Base-by-base conservation (phyloP, 1,140 invertebrate species). In the Hyphantria cunea region DNA sequence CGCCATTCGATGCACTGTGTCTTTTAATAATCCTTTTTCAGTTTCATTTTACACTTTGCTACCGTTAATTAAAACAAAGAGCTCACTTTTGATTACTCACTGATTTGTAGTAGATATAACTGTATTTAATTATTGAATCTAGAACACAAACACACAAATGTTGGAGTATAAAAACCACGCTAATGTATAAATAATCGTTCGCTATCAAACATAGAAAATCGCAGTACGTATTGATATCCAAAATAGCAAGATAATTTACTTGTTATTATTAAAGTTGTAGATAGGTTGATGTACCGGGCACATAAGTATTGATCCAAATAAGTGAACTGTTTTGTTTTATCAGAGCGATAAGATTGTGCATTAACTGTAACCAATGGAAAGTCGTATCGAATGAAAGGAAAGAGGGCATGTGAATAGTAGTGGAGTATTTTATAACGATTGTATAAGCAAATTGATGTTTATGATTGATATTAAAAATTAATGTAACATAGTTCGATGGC, bases 321-420 rank as follows among this genome's bases (percentile, higher is more conserved):
- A 67, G 60, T 64, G 51, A 60, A 72, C 52, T 75, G 74, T 76
- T 78, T 76, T 65, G 66, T 66, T 78, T 84, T 87, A 89, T 89
- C 84, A 76, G 41, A 39, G 54, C 80, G 86, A 89, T 89, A 89
- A 87, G 86, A 87, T 87, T 89, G 78, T 74, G 63, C 58, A 63
- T 53, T 63, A 70, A 68, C 70, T 59, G 53, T 65, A 70, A 73
- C 80, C 78, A 80, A 85, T 83, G 61, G 72, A 74, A 49, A 58
- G 39, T 17, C 32, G 48, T 62, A 53, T 49, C 51, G 37, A 73
- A 66, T 66, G 41, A 54, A 69, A 64, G 64, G 42, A 69, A 72
- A 50, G 8, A 52, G 63, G 61, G 25, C 68, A 64, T 53, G 31
- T 47, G 15, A 50, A 60, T 39, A 25, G 17, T 25, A 25, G 17